phyloP scores from a whole-genome alignment of 2,888 invertebrate genomes.

The Spodoptera picta region DNA sequence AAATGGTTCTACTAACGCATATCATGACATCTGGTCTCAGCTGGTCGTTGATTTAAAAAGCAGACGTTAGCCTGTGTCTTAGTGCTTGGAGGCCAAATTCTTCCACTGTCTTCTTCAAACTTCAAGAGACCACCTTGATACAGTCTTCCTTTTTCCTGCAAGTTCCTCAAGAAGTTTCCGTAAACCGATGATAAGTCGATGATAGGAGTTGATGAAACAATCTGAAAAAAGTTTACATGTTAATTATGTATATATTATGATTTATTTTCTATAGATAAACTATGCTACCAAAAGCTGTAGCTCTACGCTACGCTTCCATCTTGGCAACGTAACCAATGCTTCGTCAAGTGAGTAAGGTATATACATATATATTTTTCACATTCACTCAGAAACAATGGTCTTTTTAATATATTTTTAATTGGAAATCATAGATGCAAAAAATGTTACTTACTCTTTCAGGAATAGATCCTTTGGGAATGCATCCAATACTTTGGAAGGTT shows the following conservation, averaged over 20 bases:
- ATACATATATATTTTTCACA: no score
- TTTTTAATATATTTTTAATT: no score
- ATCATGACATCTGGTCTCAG: slow-evolving; percentile 63
- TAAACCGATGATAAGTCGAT: slow-evolving; percentile 64
- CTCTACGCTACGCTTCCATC: no score
- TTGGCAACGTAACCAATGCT: no score
- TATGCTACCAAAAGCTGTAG: no score
- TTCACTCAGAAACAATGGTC: no score
- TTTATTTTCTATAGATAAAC: no score
- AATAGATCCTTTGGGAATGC: slow-evolving; percentile 58
- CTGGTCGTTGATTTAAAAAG: slow-evolving; percentile 55
- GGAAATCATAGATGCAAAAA: background rate
- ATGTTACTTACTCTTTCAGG: slow-evolving; percentile 65
- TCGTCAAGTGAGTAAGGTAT: no score
- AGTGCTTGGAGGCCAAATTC: slow-evolving; percentile 67
- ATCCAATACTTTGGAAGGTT: slow-evolving; percentile 68
- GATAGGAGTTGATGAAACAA: slow-evolving; percentile 62
- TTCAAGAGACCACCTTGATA: slow-evolving; percentile 64
- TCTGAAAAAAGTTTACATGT: slow-evolving; percentile 44
- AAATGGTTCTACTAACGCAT: slow-evolving; percentile 54
- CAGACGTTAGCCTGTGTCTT: slow-evolving; percentile 56
- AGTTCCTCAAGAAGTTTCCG: slow-evolving; percentile 48
- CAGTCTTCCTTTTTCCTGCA: slow-evolving; percentile 54
- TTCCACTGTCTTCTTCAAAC: slow-evolving; percentile 63
- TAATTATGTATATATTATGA: no score